Evolutionary conservation across 2,797 vertebrate species (phyloP), one percentile per base, ranked within the genome.

Genomic region (Loris lydekkerianus): DNA sequence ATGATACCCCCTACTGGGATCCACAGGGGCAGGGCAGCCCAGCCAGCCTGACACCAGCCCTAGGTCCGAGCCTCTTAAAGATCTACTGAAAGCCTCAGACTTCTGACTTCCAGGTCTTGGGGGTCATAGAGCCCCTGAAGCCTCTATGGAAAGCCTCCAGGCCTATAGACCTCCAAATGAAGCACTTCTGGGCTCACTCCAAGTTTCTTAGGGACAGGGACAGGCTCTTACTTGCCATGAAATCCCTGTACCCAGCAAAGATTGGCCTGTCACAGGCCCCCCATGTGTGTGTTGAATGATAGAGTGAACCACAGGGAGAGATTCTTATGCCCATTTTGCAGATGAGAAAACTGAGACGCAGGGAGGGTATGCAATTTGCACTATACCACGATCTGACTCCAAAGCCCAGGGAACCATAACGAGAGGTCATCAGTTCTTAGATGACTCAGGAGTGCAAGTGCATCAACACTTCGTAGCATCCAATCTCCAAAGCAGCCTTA

Each of bases 381-480:
- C 67, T 21, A 15, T 0, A 25, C 20, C 10, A 0, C 0, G 0
- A 43, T 2, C 53, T 43, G 10, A 18, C 34, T 18, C 31, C n/a
- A 27, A 25, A 87, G 21, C 82, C 81, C 7, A 6, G 75, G 70
- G n/a, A 20, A 11, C 23, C n/a, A 0, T 53, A 29, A 20, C 1
- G 15, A 83, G 27, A 80, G 27, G 17, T 17, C 3, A 9, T 17
- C 21, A 0, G 4, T 2, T 21, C 20, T 0, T 4, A 43, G 60
- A 53, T 3, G 2, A 67, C 17, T 0, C 2, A 0, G 7, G 15
- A 5, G 31, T 23, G 23, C 20, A 0, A 17, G 67, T 3, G 1
- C 7, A 1, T 4, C 2, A 2, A 15, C 0, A 2, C 6, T 0
- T 0, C 2, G 29, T 0, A 31, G 27, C 31, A 0, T 15, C 13